These are phyloP conservation scores for Scaptomyza flava DNA, from an alignment of 2,888 invertebrate genomes.

Conservation along the genomic window DNA sequence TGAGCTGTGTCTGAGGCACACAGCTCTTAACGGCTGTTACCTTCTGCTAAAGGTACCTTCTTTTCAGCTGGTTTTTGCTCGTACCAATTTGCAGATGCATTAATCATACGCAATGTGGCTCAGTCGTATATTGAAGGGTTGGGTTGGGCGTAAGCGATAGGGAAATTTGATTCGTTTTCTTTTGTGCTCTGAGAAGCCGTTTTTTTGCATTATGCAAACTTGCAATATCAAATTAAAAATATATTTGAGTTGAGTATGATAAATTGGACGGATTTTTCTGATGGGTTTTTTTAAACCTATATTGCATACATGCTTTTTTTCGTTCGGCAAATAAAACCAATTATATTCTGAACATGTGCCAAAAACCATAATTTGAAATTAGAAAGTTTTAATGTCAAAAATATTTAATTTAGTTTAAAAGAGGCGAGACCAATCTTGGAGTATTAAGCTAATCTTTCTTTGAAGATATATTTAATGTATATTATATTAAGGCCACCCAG, in stretches of 20 bases:
- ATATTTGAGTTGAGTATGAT: constrained; percentile 1
- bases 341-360: neutral
- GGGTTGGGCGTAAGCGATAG: neutral
- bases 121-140: neutral
- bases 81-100: constrained; percentile 48
- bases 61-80: constrained; percentile 21
- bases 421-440: no score
- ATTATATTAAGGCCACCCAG: constrained; percentile 28
- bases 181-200: neutral
- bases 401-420: no score
- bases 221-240: neutral
- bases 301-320: constrained; percentile 40
- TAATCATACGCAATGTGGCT: constrained; percentile 61
- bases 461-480: no score
- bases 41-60: constrained; percentile 23
- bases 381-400: no score
- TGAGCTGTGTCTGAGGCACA: constrained; percentile 31
- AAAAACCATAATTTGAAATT: no score
- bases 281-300: constrained; percentile 28
- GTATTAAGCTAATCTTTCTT: no score
- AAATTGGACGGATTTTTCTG: constrained; percentile 1
- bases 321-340: no score
- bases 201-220: neutral
- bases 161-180: constrained; percentile 8
- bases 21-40: constrained; percentile 31